Base-by-base conservation (phyloP, 1,140 invertebrate genomes). In the Diprion similis region DNA sequence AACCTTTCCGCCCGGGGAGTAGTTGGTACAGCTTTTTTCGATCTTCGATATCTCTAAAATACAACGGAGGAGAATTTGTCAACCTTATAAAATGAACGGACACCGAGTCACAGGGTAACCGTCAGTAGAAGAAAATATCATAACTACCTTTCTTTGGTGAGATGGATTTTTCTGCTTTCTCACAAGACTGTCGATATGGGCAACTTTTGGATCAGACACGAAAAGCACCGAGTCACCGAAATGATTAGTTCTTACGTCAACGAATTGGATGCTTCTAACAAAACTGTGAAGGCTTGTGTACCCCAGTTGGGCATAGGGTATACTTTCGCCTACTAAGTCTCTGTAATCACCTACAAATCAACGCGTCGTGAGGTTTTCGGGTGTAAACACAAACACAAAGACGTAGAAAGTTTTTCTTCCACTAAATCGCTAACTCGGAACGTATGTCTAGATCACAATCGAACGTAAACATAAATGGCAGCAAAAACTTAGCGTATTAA, bases 221-320 rank as follows among this genome's bases (percentile, higher is more conserved):
- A 0, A 69, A 17, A 78, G 71, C 8, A 70, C 66, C 1, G 72
- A 17, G 10, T 76, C 47, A 0, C 70, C 71, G 19, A 69, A 45
- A 19, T 71, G 10, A 8, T 79, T 75, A n/a, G 46, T 18, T 72
- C 0, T 68, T 48, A 48, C 78, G 8, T 74, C 10, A 17, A 80
- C 37, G 51, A 73, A 73, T 1, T 76, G 59, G 17, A 80, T 19
- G 10, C 47, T 64, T 46, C 7, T 66, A 10, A 80, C 59, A 48
- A 78, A 64, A 10, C 70, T 24, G 13, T 65, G 66, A 0, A 80
- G 72, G 68, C 11, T 74, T 4, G 45, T n/a, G 64, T 71, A 80
- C 19, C 79, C 78, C 51, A 79, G 68, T 48, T 46, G 66, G 2
- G 47, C 37, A 65, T 78, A 79, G 0, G 79, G 79, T 46, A 80